Base-by-base conservation (phyloP, 2,888 invertebrate genomes). In the Brenthis daphne region DNA sequence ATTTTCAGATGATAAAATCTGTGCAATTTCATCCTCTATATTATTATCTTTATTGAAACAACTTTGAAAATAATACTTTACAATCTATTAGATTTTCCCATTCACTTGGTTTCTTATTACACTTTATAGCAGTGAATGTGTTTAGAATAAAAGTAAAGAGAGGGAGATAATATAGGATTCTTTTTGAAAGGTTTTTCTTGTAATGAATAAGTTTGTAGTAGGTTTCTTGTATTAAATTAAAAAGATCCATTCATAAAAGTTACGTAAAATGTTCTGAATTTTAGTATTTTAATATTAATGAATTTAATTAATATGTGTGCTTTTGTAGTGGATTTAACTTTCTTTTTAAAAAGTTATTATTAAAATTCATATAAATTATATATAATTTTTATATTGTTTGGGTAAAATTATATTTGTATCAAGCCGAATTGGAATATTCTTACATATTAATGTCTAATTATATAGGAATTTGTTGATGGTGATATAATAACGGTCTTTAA, bases 21-120 rank as follows among this genome's bases (percentile, higher is more conserved):
- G n/a, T 53, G 53, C 37, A 37, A 43, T 63, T 63, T 63, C 29
- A 55, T 57, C 61, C 24, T 53, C 43, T 65, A 64, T 65, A 67
- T 63, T 55, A 56, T 61, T 67, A 66, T 66, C 66, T 66, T 66
- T 57, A 68, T 68, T 68, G 66, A 57, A 69, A 69, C 66, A 65
- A 51, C 68, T 63, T 57, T 64, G 63, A 79, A 82, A 72, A 57
- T 72, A 69, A 65, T 65, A 68, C 58, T 63, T 61, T 67, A 70
- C 63, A 68, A 65, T 65, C 67, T 67, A 65, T 70, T 69, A 72
- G 63, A 65, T 68, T 70, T 65, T 70, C 84, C 84, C 82, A 85
- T 86, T 83, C 79, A 77, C 79, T 77, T 80, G 80, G 85, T 80
- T 77, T 84, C 79, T 84, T 77, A 83, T 87, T 85, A 80, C 78